These are phyloP conservation scores for Erpetoichthys calabaricus DNA, from an alignment of 2,797 vertebrate genomes.

Conservation along the genomic window DNA sequence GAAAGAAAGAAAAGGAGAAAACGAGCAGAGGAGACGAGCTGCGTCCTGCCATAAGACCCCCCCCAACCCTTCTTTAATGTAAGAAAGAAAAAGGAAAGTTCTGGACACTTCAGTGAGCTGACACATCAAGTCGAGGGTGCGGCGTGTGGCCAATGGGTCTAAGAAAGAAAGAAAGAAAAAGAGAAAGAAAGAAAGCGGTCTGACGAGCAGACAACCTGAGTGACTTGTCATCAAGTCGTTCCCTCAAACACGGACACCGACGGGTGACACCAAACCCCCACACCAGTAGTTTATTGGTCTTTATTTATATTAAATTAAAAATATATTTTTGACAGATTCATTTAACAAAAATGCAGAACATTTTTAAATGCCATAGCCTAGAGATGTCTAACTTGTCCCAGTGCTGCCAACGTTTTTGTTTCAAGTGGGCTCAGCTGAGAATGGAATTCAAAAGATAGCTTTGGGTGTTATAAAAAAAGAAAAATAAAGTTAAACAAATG, in stretches of 20 bases:
- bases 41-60: too few relatives aligned
- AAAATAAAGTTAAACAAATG: too few relatives aligned
- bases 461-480: too few relatives aligned
- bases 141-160: background rate
- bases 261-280: constrained; percentile 7
- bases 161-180: background rate
- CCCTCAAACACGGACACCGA: background rate
- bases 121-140: background rate
- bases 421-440: too few relatives aligned
- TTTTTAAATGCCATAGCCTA: constrained; percentile 85
- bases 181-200: constrained; percentile 10
- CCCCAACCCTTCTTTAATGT: too few relatives aligned
- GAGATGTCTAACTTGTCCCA: constrained; percentile 45
- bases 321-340: constrained; percentile 99
- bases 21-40: too few relatives aligned
- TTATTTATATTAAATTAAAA: constrained; percentile 99
- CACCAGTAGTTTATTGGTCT: constrained; percentile 80
- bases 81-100: too few relatives aligned
- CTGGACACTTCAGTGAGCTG: too few relatives aligned
- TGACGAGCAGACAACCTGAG: too few relatives aligned
- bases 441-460: too few relatives aligned
- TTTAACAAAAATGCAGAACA: constrained; percentile 98
- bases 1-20: too few relatives aligned
- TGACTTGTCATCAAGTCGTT: background rate
- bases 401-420: constrained; percentile 16